These are phyloP conservation scores for Anoplolepis gracilipes DNA, from an alignment of 1,140 invertebrate species.

Conservation along the genomic window DNA sequence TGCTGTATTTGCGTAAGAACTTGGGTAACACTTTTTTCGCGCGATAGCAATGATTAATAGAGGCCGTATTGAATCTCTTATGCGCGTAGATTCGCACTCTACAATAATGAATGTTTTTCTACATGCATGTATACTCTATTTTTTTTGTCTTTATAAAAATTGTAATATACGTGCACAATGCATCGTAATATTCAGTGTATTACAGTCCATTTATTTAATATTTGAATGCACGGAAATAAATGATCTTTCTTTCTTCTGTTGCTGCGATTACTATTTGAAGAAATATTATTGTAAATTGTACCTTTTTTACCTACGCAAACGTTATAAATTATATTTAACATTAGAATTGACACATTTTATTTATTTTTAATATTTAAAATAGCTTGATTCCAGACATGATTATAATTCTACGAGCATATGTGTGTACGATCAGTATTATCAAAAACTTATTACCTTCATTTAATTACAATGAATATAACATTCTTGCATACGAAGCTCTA, in stretches of 20 bases:
- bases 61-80: slow-evolving; percentile 29
- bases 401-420: neutral
- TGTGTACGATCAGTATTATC: neutral
- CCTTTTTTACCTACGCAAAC: too few species aligned
- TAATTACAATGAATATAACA: neutral
- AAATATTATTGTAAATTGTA: neutral
- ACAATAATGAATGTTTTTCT: neutral
- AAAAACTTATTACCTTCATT: slow-evolving; percentile 4
- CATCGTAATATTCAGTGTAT: neutral
- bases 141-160: neutral
- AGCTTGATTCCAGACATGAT: neutral
- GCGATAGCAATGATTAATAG: slow-evolving; percentile 49
- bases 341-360: neutral
- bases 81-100: neutral
- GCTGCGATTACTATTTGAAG: neutral
- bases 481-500: neutral
- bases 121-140: neutral
- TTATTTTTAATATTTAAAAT: neutral
- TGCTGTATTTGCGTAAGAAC: slow-evolving; percentile 32
- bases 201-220: neutral
- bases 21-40: slow-evolving; percentile 59
- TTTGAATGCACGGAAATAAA: neutral
- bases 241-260: neutral
- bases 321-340: neutral
- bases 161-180: neutral